Evolutionary conservation across 2,113 vertebrate genomes (phyloP).

Genomic region (Guaruba guarouba): DNA sequence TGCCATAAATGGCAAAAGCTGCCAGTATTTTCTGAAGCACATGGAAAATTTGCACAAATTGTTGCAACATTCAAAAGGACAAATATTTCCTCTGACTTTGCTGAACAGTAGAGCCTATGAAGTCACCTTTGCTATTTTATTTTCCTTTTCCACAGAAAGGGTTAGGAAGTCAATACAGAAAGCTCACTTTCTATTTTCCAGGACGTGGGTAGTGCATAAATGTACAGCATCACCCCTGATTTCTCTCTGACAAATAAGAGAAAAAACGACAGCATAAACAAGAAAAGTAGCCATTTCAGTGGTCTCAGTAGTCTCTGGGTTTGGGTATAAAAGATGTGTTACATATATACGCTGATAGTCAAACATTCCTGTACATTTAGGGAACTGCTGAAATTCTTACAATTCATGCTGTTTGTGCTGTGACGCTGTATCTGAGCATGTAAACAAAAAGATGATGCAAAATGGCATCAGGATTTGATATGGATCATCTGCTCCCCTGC

Average conservation of each 20-base stretch:
- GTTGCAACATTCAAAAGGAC: background rate
- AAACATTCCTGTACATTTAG: background rate
- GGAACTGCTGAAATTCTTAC: background rate
- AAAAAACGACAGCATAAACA: background rate
- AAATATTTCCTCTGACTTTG: background rate
- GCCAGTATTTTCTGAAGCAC: background rate
- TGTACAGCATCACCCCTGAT: accelerated
- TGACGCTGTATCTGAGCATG: background rate
- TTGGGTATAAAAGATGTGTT: background rate
- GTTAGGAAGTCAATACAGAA: background rate
- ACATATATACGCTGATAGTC: background rate
- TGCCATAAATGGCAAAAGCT: background rate
- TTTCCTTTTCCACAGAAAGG: background rate
- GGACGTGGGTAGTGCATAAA: background rate
- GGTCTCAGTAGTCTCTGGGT: background rate
- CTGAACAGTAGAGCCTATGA: background rate
- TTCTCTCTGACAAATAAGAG: background rate
- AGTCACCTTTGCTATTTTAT: background rate
- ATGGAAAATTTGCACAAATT: background rate
- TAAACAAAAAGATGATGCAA: background rate
- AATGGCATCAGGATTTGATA: background rate
- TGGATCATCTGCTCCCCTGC: background rate
- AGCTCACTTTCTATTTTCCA: background rate
- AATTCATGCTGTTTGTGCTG: background rate
- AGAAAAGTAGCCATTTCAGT: background rate